Evolutionary conservation across 2,797 vertebrate genomes (phyloP), one percentile per base, ranked within the genome.

Genomic region (Typhlichthys subterraneus): DNA sequence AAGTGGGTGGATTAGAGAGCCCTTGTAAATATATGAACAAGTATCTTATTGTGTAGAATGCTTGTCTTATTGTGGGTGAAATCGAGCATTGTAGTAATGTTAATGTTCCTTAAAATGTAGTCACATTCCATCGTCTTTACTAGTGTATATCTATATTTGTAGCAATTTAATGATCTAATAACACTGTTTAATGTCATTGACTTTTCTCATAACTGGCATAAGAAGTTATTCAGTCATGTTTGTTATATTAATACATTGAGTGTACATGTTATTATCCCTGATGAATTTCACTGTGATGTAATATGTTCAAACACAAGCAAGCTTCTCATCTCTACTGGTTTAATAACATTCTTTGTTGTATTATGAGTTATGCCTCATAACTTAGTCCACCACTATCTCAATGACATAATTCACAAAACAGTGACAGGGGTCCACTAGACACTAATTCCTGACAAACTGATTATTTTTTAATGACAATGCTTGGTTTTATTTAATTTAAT

Each of bases 81-180:
- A 72, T 80, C 4, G 55, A 79, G 63, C 55, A 65, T 73, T 58
- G 67, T 57, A 42, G 51, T 59, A 42, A 54, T 61, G 63, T 79
- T 59, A 60, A 61, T 72, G 45, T 67, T 74, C 45, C 55, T 72
- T 8, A 57, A 79, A 69, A 63, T 75, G 64, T 85, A 81, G 76
- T 82, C 83, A 84, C 87, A 87, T 91, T 90, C 87, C 83, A 81
- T 51, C 67, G 79, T 77, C 81, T 71, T 75, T 69, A 75, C 80
- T 88, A 72, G 76, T 89, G 72, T 87, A 42, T 88, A 78, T 89
- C 85, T 87, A 84, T 85, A 86, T 88, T 81, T 84, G 80, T 89
- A 80, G 84, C 77, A 67, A 75, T 84, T 71, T 85, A 80, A 81
- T 80, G 82, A 79, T 81, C 77, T 75, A 60, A 75, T 65, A 15